Percentiles rank a stretch among this genome's conserved stretches.
These are phyloP conservation scores for Aldrovandia affinis DNA, from an alignment of 2,797 vertebrate genomes.

Conservation along the genomic window DNA sequence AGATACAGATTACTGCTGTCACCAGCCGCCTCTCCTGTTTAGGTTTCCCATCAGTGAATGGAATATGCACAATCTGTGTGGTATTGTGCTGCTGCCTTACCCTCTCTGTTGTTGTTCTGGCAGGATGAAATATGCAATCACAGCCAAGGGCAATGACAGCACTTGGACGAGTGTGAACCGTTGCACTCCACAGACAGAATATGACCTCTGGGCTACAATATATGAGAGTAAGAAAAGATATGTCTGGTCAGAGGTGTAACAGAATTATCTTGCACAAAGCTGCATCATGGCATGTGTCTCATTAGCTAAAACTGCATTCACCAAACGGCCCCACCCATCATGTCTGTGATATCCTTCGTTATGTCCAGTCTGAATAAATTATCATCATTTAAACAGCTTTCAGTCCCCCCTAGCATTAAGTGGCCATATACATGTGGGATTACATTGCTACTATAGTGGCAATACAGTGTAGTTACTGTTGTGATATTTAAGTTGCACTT, in stretches of 20 bases:
- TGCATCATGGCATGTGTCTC: not conserved
- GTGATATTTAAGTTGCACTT: too few relatives aligned
- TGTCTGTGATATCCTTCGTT: too few relatives aligned
- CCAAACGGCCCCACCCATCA: too few relatives aligned
- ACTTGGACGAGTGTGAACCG: not conserved
- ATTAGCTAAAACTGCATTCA: not conserved
- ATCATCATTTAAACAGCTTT: not conserved
- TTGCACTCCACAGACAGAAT: not conserved
- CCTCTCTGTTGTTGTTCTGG: not conserved
- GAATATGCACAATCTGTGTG: conserved; percentile 29
- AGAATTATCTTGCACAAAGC: not conserved
- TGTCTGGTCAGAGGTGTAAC: not conserved
- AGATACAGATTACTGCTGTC: conserved; percentile 51
- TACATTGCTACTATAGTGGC: not conserved
- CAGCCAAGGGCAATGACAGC: not conserved
- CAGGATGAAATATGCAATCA: not conserved
- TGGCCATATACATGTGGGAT: not conserved
- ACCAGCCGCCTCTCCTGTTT: conserved; percentile 45
- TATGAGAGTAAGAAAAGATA: not conserved
- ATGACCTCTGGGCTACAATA: not conserved
- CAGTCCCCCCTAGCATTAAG: not conserved
- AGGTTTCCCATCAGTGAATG: conserved; percentile 33
- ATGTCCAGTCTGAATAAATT: too few relatives aligned
- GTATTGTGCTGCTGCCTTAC: not conserved
- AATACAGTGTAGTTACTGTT: not conserved